Conservation (phyloP, 2,888 invertebrate genomes). For the Mesodorylaimus sp. region DNA sequence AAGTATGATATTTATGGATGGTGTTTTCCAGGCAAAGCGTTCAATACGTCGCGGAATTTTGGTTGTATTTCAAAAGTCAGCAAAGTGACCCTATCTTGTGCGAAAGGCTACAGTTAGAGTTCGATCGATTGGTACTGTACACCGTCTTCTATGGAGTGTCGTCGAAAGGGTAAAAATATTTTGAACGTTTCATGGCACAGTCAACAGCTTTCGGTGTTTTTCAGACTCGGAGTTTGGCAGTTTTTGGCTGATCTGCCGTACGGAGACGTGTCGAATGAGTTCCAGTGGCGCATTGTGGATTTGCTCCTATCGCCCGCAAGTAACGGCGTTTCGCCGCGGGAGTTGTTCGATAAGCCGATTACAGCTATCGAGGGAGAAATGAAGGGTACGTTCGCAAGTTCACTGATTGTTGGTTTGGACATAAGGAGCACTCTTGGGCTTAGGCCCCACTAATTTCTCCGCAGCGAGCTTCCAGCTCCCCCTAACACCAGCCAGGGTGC, state of each 20-base stretch:
- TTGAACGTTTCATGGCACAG: conserved; percentile 16
- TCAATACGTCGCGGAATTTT: conserved; percentile 19
- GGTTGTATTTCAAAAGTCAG: conserved; percentile 15
- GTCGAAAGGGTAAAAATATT: conserved; percentile 14
- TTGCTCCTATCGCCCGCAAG: no score
- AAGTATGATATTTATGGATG: no score
- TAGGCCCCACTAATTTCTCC: no score
- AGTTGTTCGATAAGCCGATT: neutral
- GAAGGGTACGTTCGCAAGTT: neutral
- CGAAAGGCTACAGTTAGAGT: conserved; percentile 23
- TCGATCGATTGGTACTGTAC: conserved; percentile 21
- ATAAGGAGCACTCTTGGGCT: neutral
- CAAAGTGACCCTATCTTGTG: no score
- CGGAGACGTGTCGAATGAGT: conserved; percentile 7
- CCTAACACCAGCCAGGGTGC: no score
- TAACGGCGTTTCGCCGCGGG: no score
- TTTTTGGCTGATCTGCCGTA: conserved; percentile 26
- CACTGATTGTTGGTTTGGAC: neutral
- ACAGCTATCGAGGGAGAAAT: neutral
- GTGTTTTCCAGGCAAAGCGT: conserved; percentile 18
- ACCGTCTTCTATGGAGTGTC: conserved; percentile 20
- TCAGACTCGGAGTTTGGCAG: conserved; percentile 24
- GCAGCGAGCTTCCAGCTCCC: no score
- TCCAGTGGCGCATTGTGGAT: conserved; percentile 1
- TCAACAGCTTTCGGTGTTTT: conserved; percentile 10